Evolutionary conservation across 2,888 invertebrate genomes (phyloP).

Genomic region (Steinernema hermaphroditum): DNA sequence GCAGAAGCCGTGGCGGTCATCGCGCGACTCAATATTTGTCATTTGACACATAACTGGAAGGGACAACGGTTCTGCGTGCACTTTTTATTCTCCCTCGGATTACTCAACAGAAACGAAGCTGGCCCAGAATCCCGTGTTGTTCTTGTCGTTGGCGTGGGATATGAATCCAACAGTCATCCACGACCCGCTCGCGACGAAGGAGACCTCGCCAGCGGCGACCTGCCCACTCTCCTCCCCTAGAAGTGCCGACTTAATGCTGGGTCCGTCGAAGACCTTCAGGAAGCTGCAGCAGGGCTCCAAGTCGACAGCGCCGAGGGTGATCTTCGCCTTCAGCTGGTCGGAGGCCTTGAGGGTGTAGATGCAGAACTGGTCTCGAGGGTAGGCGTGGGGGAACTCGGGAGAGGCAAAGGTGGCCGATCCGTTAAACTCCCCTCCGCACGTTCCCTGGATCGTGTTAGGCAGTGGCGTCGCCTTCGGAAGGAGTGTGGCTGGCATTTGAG

Average conservation of each 20-base stretch:
- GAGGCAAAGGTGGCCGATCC: not conserved
- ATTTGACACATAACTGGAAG: not conserved
- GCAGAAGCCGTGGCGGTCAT: not conserved
- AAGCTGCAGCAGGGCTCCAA: not conserved
- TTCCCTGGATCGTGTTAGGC: not conserved
- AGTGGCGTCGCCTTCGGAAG: too few relatives aligned
- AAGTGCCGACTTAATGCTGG: not conserved
- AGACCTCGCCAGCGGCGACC: too few relatives aligned
- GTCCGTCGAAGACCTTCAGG: not conserved
- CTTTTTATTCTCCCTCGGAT: not conserved
- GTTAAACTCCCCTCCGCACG: not conserved
- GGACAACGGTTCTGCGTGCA: not conserved
- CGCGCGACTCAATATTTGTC: not conserved
- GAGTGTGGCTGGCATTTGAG: too few relatives aligned
- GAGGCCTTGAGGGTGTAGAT: not conserved
- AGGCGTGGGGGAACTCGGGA: not conserved
- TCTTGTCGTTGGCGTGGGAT: too few relatives aligned
- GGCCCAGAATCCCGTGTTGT: not conserved
- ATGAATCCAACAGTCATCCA: not conserved
- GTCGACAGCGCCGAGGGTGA: not conserved
- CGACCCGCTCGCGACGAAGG: not conserved
- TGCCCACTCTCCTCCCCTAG: not conserved
- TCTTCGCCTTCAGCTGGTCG: not conserved
- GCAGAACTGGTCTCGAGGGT: not conserved
- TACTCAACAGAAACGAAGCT: not conserved